Base-by-base conservation (phyloP, 2,797 vertebrate genomes). In the Labroides dimidiatus region DNA sequence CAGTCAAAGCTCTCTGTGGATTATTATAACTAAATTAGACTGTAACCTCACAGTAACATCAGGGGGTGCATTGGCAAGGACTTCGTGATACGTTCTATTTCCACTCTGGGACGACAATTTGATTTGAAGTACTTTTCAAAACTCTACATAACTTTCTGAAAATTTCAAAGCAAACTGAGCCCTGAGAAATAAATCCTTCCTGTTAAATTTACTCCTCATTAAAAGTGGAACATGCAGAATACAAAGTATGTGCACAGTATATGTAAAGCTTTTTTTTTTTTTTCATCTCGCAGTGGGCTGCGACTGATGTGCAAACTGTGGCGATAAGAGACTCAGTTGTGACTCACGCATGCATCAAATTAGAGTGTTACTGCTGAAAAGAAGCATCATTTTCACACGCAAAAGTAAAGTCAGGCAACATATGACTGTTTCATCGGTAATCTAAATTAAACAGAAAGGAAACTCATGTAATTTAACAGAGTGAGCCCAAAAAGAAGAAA, bases 291-390 rank as follows among this genome's bases (percentile, higher is more conserved):
- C 30, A 33, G 30, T 48, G 37, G 41, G 11, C 52, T 51, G 33
- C 30, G 12, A 12, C 11, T 15, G 23, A 19, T 47, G 0, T 43
- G 33, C 24, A 45, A 49, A 50, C 43, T 45, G 23, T 43, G 42
- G 43, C 42, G 37, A 49, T 57, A 6, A 24, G 39, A 63, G 36
- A 63, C 50, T 53, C 7, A 53, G 65, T 2, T 19, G 11, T 17
- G 30, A 67, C 23, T 47, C 16, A 30, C 4, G 41, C 12, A 2
- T 55, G n/a, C 21, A 64, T 20, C 27, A 4, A 10, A 59, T 66
- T 68, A 54, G 53, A 48, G 36, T 16, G 47, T 45, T 13, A 23
- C 2, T 1, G 8, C 49, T 42, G 23, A 33, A 57, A 68, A 72
- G 10, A 44, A 63, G 47, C n/a, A 19, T 5, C 24, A 44, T 39